These are phyloP conservation scores for Salvelinus alpinus DNA, from an alignment of 2,113 vertebrate genomes.

Conservation along the genomic window DNA sequence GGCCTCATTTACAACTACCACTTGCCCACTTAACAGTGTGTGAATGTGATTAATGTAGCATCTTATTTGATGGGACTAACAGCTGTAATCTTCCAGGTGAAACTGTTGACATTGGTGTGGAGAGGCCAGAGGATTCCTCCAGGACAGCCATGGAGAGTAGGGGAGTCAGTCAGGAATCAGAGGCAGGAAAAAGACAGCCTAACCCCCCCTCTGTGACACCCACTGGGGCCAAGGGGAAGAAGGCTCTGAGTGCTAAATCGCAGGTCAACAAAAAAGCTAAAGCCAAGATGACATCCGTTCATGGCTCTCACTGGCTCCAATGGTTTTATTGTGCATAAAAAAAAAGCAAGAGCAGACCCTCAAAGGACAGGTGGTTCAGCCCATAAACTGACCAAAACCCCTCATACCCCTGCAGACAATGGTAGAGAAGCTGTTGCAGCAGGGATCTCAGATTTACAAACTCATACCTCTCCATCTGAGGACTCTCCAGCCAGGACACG, in stretches of 20 bases:
- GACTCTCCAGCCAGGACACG: constrained; percentile 68
- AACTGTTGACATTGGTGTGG: neutral
- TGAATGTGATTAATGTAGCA: neutral
- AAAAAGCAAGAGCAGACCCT: constrained; percentile 63
- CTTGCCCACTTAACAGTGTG: neutral
- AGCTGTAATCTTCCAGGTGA: constrained; percentile 1
- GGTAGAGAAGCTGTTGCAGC: constrained; percentile 61
- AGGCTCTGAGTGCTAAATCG: constrained; percentile 7
- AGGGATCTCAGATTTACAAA: constrained; percentile 61
- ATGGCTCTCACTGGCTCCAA: constrained; percentile 76
- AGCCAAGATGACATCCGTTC: constrained; percentile 74
- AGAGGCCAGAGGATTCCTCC: constrained; percentile 11
- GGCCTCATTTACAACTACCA: too few species aligned
- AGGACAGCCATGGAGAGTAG: constrained; percentile 70
- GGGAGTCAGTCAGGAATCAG: constrained; percentile 65
- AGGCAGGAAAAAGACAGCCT: constrained; percentile 32
- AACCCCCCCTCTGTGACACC: constrained; percentile 59
- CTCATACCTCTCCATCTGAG: neutral
- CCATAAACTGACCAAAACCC: constrained; percentile 74
- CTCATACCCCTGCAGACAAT: constrained; percentile 42
- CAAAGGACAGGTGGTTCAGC: constrained; percentile 63
- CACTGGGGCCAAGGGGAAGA: constrained; percentile 7
- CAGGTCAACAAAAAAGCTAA: constrained; percentile 11
- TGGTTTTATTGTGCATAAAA: constrained; percentile 67
- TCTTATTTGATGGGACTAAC: neutral